A percentile compares a stretch with the other conserved stretches of the same genome.
phyloP scores from a whole-genome alignment of 2,113 vertebrate species.

The Tyrannus savana region DNA sequence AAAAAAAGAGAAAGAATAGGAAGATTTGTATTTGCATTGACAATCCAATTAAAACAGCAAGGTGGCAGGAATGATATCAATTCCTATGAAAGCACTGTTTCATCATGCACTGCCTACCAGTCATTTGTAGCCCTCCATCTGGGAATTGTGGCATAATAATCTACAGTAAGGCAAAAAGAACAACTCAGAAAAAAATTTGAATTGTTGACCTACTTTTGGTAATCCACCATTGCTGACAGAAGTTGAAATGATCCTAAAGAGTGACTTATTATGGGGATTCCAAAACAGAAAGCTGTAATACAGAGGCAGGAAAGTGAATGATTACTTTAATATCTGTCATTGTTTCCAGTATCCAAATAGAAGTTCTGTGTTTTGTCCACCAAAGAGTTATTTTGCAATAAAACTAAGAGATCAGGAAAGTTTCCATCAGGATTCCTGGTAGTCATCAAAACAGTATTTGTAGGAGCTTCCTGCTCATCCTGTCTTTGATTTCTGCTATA shows the following conservation, averaged over 20 bases:
- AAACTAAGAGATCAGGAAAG: neutral
- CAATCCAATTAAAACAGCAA: neutral
- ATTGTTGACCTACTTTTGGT: constrained; percentile 4
- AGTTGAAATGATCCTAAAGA: neutral
- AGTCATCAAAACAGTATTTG: neutral
- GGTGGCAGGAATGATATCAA: neutral
- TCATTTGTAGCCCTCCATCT: neutral
- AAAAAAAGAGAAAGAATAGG: neutral
- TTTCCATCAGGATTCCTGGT: neutral
- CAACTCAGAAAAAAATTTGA: neutral
- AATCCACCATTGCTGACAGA: neutral
- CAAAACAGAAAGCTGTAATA: neutral
- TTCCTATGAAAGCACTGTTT: neutral
- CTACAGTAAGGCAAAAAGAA: neutral
- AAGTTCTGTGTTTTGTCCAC: neutral
- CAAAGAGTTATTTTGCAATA: neutral
- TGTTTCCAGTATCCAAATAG: neutral
- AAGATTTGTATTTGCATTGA: neutral
- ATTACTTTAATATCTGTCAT: neutral
- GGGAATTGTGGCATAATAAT: neutral
- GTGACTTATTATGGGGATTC: neutral
- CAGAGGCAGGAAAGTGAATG: neutral
- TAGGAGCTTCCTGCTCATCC: neutral
- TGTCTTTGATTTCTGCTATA: neutral
- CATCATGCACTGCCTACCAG: neutral